A percentile compares a stretch with the other conserved stretches of the same genome.
These are phyloP conservation scores for Brenthis ino DNA, from an alignment of 2,888 invertebrate genomes.

Conservation along the genomic window DNA sequence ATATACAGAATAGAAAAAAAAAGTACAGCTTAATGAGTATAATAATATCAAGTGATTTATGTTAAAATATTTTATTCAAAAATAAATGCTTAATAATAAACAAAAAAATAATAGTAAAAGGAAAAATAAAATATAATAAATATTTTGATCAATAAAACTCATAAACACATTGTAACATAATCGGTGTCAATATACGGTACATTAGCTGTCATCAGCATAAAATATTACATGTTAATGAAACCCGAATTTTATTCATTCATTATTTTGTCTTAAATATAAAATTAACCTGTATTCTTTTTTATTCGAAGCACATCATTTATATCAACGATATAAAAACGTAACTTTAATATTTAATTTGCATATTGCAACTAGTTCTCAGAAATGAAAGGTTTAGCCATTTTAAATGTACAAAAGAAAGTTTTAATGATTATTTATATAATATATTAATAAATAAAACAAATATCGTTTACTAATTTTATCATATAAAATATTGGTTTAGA, in stretches of 20 bases:
- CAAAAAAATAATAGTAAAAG: background rate
- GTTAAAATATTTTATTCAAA: no score
- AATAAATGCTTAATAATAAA: no score
- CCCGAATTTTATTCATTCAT: conserved; percentile 23
- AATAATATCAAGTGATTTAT: no score
- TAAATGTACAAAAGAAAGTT: conserved; percentile 12
- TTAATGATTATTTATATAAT: conserved; percentile 2
- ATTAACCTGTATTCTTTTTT: background rate
- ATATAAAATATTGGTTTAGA: no score
- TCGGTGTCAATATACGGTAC: conserved; percentile 34
- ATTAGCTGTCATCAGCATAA: conserved; percentile 30
- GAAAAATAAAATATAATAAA: background rate
- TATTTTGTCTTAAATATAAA: conserved; percentile 8
- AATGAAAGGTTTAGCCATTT: background rate
- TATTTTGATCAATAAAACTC: conserved; percentile 3
- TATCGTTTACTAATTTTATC: background rate
- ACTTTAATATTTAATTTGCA: background rate
- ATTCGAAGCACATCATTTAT: background rate
- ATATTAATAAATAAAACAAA: background rate
- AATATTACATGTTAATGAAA: conserved; percentile 31
- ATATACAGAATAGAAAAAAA: no score
- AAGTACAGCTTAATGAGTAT: no score
- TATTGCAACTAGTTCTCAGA: background rate
- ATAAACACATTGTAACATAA: conserved; percentile 14
- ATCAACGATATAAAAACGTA: no score